Evolutionary conservation across 1,140 invertebrate species (phyloP).

Genomic region (Vanessa tameamea): DNA sequence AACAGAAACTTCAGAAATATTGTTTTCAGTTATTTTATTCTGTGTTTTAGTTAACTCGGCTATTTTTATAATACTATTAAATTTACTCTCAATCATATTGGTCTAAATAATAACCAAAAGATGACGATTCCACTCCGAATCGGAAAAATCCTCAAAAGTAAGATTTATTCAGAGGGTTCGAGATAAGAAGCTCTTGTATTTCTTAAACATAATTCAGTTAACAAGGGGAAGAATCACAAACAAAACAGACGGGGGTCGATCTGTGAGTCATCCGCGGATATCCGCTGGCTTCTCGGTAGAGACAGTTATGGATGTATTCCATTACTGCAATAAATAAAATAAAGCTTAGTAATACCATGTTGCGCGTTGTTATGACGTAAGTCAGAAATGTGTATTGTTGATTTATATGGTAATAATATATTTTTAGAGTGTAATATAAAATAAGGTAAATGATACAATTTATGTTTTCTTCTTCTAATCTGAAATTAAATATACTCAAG

Average conservation of each 20-base stretch:
- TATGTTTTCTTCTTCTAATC: too few species aligned
- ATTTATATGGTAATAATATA: background rate
- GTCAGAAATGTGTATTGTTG: background rate
- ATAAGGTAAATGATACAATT: too few species aligned
- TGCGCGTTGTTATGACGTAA: conserved; percentile 12
- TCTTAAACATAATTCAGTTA: conserved; percentile 76
- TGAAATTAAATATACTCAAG: too few species aligned
- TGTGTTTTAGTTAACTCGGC: conserved; percentile 17
- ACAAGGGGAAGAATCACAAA: conserved; percentile 74
- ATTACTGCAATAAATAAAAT: conserved; percentile 56
- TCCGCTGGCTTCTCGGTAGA: conserved; percentile 56
- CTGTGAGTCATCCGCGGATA: conserved; percentile 71
- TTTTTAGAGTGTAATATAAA: background rate
- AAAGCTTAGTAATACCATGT: conserved; percentile 43
- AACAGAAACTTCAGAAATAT: background rate
- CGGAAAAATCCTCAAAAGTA: conserved; percentile 55
- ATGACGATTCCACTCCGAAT: conserved; percentile 43
- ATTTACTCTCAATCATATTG: conserved; percentile 47
- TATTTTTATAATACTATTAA: conserved; percentile 42
- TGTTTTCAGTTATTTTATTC: background rate
- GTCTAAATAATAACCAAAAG: conserved; percentile 42
- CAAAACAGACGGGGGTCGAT: conserved; percentile 64
- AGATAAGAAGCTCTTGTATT: conserved; percentile 63
- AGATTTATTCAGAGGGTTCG: conserved; percentile 69
- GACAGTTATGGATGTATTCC: conserved; percentile 73